A percentile compares a stretch with the other conserved stretches of the same genome.
These are phyloP conservation scores for Sceloporus undulatus DNA, from an alignment of 2,113 vertebrate genomes.

Conservation along the genomic window DNA sequence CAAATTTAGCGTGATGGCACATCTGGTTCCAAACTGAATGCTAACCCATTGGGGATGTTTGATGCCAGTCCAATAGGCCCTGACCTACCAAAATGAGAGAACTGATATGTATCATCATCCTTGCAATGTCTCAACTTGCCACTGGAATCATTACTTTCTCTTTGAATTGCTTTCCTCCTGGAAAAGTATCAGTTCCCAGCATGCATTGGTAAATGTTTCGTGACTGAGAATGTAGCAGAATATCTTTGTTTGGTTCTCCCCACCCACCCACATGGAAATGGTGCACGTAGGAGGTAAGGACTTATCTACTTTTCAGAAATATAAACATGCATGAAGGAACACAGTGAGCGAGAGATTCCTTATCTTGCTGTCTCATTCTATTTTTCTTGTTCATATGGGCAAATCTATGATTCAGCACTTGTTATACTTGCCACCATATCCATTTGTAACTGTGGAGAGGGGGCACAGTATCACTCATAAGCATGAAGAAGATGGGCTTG, in stretches of 20 bases:
- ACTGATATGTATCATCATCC: too few relatives aligned
- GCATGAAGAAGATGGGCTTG: not conserved
- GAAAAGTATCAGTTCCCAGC: not conserved
- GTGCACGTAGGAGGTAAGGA: slow-evolving; percentile 8
- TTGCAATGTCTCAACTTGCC: too few relatives aligned
- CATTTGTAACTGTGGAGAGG: not conserved
- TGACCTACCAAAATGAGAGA: not conserved
- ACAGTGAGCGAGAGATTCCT: slow-evolving; percentile 11
- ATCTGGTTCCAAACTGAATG: not conserved
- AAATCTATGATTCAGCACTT: not conserved
- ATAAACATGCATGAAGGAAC: slow-evolving; percentile 24
- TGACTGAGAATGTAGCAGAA: slow-evolving; percentile 9
- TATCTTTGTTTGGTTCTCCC: not conserved
- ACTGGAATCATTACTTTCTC: too few relatives aligned
- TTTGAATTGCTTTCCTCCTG: not conserved
- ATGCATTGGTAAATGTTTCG: not conserved
- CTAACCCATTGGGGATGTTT: not conserved
- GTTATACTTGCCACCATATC: not conserved
- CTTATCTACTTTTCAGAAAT: slow-evolving; percentile 28
- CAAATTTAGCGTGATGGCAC: not conserved
- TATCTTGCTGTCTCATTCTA: slow-evolving; percentile 12
- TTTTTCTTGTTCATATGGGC: not conserved
- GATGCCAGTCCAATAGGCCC: not conserved
- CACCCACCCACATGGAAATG: slow-evolving; percentile 26
- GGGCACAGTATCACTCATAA: not conserved